phyloP scores from a whole-genome alignment of 2,113 vertebrate species.

The Rhabdomys dilectus region DNA sequence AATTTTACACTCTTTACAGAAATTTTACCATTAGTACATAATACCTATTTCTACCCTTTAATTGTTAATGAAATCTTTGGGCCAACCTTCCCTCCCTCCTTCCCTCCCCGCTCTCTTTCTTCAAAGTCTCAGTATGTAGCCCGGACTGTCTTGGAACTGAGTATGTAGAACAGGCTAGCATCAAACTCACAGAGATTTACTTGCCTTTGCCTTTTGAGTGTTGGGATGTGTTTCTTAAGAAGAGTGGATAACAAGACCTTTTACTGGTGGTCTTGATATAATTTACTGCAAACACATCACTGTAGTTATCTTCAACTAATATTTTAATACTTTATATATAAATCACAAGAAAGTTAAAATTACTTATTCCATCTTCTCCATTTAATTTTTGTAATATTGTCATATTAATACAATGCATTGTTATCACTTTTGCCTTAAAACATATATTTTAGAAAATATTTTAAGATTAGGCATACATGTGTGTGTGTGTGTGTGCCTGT shows the following conservation, averaged over 20 bases:
- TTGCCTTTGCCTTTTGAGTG: too few species aligned
- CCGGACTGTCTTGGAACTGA: neutral
- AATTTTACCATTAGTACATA: neutral
- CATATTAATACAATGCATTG: neutral
- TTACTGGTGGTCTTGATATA: neutral
- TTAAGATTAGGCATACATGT: neutral
- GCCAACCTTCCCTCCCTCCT: neutral
- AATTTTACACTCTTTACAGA: neutral
- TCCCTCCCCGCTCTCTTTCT: neutral
- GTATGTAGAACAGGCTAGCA: neutral
- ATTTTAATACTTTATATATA: neutral
- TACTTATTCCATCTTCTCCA: neutral
- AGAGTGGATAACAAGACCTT: neutral
- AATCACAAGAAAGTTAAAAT: neutral
- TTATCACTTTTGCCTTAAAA: slow-evolving; percentile 33
- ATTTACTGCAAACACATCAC: neutral
- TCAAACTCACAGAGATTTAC: neutral
- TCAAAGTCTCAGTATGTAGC: neutral
- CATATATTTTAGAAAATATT: neutral
- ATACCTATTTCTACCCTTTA: neutral
- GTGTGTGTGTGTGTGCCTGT: neutral
- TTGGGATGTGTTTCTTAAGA: neutral
- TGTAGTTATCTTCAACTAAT: neutral
- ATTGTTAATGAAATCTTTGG: neutral
- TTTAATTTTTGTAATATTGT: neutral